Evolutionary conservation across 2,113 vertebrate genomes (phyloP), one percentile per base, ranked within the genome.

Genomic region (Piprites chloris): DNA sequence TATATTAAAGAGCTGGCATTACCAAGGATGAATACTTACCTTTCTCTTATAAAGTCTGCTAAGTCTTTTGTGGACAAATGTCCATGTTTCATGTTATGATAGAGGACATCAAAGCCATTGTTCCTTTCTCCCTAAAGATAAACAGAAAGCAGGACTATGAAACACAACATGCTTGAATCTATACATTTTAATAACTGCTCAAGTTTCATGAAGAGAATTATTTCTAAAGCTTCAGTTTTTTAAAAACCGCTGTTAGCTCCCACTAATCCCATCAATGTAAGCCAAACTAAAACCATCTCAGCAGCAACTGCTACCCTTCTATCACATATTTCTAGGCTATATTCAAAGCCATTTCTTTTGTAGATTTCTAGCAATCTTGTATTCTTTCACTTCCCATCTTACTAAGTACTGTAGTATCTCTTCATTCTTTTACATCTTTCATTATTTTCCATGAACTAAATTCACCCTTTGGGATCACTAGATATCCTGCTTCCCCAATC

Each of bases 1-100:
- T 62, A 22, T 8, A 33, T 23, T 61, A 63, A 86, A 93, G 30
- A 81, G 30, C 32, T 27, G 81, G 16, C 7, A 87, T 42, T 85
- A 87, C n/a, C 18, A 76, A 84, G 71, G 30, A 96, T 47, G 74
- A 92, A 92, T 58, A 95, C 97, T 97, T 98, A 99, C 99, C 99
- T 99, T 98, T 99, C 99, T 97, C 99, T 98, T 97, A 99, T 99
- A 98, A 99, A 99, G 93, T 99, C 99, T 59, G 99, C 98, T 87
- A 99, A 97, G 93, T 99, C 99, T 97, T 99, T 99, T 94, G 99
- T 99, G 72, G 99, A 99, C 91, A 99, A 99, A 89, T 99, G 99
- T 71, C 99, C 99, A 61, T 99, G 98, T 96, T 99, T 99, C 99
- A 99, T 99, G 95, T 99, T 99, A 87, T 99, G 99, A 97, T 99